Conservation (phyloP, 2,797 vertebrate species). For the Galagoides demidoff region DNA sequence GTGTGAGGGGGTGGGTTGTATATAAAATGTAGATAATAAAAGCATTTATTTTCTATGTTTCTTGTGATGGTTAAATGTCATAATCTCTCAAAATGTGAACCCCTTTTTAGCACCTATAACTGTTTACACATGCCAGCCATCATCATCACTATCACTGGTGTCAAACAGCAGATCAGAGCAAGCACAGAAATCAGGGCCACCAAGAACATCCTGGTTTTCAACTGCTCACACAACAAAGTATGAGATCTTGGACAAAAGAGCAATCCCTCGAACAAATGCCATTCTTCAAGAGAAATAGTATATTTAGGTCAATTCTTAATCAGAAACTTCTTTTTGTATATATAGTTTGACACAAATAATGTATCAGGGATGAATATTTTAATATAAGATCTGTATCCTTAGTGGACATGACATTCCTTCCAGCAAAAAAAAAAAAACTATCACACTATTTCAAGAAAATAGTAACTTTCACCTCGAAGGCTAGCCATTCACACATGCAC, state of each 20-base stretch:
- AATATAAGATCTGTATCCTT: slow-evolving; percentile 6
- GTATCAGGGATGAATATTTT: slow-evolving; percentile 48
- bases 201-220: not conserved
- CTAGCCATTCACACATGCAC: not conserved
- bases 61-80: not conserved
- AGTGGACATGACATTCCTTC: slow-evolving; percentile 7
- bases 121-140: not conserved
- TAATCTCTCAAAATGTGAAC: slow-evolving; percentile 9
- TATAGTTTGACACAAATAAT: slow-evolving; percentile 47
- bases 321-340: not conserved
- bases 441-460: not conserved
- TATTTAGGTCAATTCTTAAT: slow-evolving; percentile 60
- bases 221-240: not conserved
- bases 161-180: not conserved
- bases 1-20: not conserved
- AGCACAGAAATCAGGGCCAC: not conserved
- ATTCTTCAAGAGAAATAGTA: slow-evolving; percentile 30
- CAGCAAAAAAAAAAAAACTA: not conserved
- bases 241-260: not conserved
- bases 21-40: not conserved
- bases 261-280: not conserved
- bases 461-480: not conserved
- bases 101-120: not conserved
- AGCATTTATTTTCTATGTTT: not conserved
- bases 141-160: not conserved